Percentiles rank a stretch among this genome's conserved stretches.
Conservation (phyloP, 2,797 vertebrate genomes). For the Trichosurus vulpecula region DNA sequence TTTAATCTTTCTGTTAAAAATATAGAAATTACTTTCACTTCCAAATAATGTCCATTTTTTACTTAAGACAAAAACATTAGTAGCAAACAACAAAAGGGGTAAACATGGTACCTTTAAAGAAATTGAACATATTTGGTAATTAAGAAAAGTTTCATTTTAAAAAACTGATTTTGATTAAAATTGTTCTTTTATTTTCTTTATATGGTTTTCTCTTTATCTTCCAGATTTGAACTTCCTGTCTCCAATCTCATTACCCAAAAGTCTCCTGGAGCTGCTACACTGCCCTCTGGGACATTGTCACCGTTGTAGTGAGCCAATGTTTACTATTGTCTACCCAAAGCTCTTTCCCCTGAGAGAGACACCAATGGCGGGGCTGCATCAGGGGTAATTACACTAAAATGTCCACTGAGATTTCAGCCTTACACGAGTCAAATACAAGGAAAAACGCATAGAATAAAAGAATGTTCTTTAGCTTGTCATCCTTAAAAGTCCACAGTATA, state of each 20-base stretch:
- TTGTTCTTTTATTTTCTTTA: conserved; percentile 20
- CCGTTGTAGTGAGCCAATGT: conserved; percentile 97
- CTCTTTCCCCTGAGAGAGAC: conserved; percentile 95
- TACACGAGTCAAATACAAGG: background rate
- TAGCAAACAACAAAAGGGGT: conserved; percentile 47
- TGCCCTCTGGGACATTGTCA: conserved; percentile 97
- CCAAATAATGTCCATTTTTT: conserved; percentile 54
- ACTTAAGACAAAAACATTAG: background rate
- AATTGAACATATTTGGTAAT: conserved; percentile 29
- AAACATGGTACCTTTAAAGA: conserved; percentile 40
- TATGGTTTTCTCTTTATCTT: conserved; percentile 71
- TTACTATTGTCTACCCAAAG: conserved; percentile 97
- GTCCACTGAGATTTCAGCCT: conserved; percentile 66
- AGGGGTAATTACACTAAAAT: conserved; percentile 89
- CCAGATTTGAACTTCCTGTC: conserved; percentile 89
- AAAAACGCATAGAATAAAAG: conserved; percentile 13
- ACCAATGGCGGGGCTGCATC: conserved; percentile 94
- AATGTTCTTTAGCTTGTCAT: background rate
- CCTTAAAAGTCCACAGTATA: background rate
- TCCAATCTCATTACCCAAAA: conserved; percentile 91
- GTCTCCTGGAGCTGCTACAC: conserved; percentile 92
- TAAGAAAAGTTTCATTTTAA: conserved; percentile 33
- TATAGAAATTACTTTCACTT: conserved; percentile 61
- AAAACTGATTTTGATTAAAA: conserved; percentile 16
- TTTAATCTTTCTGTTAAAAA: conserved; percentile 62